phyloP scores from a whole-genome alignment of 92 coral and sea anemone genomes.

The Palythoa grandis region DNA sequence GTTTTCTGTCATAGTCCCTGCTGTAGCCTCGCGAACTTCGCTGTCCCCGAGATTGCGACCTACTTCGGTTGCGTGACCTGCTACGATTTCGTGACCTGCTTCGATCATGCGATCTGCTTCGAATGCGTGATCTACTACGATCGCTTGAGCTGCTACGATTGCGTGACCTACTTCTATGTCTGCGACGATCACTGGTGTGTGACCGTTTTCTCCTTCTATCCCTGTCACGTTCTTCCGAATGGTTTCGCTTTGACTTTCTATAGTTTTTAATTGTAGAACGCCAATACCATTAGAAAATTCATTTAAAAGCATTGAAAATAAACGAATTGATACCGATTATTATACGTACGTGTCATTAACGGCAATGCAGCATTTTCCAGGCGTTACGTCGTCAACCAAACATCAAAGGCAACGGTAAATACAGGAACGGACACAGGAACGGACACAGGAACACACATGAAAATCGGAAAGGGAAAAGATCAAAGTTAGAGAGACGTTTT shows the following conservation, averaged over 20 bases:
- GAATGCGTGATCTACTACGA: slow-evolving; percentile 36
- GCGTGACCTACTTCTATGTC: slow-evolving; percentile 57
- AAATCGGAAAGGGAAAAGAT: not conserved
- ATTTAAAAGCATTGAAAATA: not conserved
- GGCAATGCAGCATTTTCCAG: slow-evolving; percentile 7
- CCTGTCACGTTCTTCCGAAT: slow-evolving; percentile 78
- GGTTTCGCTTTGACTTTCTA: slow-evolving; percentile 57
- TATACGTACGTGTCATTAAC: slow-evolving; percentile 17
- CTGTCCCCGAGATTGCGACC: slow-evolving; percentile 49
- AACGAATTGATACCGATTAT: not conserved
- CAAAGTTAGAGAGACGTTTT: not conserved
- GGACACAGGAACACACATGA: not conserved
- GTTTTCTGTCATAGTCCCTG: slow-evolving; percentile 57
- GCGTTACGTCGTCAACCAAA: not conserved
- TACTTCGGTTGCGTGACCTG: slow-evolving; percentile 50
- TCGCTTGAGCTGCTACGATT: slow-evolving; percentile 45
- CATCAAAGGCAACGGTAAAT: not conserved
- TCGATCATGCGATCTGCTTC: slow-evolving; percentile 48
- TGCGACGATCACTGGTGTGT: slow-evolving; percentile 56
- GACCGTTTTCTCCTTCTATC: slow-evolving; percentile 51
- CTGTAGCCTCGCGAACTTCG: slow-evolving; percentile 51
- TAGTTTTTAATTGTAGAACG: slow-evolving; percentile 46
- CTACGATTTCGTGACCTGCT: slow-evolving; percentile 65
- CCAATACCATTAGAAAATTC: slow-evolving; percentile 34
- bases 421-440: not conserved